Conservation (phyloP, 1,140 invertebrate genomes). For the Lysiphlebus fabarum region DNA sequence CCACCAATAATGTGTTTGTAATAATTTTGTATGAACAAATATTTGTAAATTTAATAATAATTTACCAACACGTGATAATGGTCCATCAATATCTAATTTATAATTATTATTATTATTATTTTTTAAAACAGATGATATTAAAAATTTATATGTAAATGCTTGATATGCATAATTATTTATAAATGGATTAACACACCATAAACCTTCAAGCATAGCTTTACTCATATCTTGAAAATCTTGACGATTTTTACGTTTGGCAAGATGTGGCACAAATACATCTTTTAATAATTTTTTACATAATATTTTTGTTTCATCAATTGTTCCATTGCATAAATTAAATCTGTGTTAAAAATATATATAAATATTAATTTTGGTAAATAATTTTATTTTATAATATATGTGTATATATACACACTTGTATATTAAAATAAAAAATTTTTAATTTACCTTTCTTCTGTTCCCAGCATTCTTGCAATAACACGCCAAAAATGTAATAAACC, state of each 20-base stretch:
- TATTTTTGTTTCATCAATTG: slow-evolving; percentile 41
- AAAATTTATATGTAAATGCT: slow-evolving; percentile 45
- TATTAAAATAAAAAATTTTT: no score
- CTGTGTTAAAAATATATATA: slow-evolving; percentile 26
- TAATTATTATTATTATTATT: slow-evolving; percentile 25
- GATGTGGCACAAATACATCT: slow-evolving; percentile 42
- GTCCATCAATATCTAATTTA: slow-evolving; percentile 42
- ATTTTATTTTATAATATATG: no score
- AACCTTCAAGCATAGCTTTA: slow-evolving; percentile 40
- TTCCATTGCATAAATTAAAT: slow-evolving; percentile 56
- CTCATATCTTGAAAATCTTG: slow-evolving; percentile 44
- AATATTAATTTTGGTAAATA: no score
- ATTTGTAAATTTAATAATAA: slow-evolving; percentile 51
- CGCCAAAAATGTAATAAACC: slow-evolving; percentile 83
- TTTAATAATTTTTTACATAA: slow-evolving; percentile 48
- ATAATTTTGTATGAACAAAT: slow-evolving; percentile 47
- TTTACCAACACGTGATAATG: slow-evolving; percentile 40
- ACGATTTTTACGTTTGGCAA: slow-evolving; percentile 29
- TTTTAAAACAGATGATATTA: slow-evolving; percentile 36
- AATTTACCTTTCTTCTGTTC: slow-evolving; percentile 71
- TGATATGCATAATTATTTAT: slow-evolving; percentile 48
- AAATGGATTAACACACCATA: slow-evolving; percentile 51
- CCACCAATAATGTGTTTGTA: slow-evolving; percentile 43
- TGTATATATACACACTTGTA: no score
- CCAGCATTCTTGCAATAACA: slow-evolving; percentile 75